Conservation (phyloP, 2,888 invertebrate genomes). For the Polydrusus cervinus region DNA sequence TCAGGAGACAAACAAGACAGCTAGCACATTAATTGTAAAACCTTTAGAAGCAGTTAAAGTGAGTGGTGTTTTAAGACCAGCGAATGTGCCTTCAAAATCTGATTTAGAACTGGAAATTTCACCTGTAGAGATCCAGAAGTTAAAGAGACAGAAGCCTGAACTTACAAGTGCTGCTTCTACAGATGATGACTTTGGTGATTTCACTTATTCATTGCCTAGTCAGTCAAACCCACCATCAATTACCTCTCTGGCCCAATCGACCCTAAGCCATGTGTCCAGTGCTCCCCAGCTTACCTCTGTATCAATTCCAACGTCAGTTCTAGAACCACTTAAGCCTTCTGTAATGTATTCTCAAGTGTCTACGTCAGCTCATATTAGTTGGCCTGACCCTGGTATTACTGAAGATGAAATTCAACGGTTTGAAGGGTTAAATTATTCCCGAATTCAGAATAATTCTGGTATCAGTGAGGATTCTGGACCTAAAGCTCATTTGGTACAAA, state of each 20-base stretch:
- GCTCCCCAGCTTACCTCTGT: not conserved
- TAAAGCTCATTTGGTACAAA: not conserved
- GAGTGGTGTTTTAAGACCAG: not conserved
- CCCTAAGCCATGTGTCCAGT: not conserved
- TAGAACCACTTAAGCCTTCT: constrained; percentile 62
- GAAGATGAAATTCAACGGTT: constrained; percentile 68
- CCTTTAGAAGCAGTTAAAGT: constrained; percentile 21
- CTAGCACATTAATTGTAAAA: constrained; percentile 35
- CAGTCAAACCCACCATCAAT: constrained; percentile 52
- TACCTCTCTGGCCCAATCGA: not conserved
- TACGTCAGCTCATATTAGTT: constrained; percentile 73
- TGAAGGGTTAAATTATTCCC: constrained; percentile 62
- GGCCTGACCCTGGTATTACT: constrained; percentile 77
- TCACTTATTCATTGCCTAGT: constrained; percentile 63
- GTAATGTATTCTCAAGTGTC: constrained; percentile 33
- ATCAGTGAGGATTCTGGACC: constrained; percentile 9
- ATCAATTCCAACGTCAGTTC: constrained; percentile 6
- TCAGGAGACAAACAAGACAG: not conserved
- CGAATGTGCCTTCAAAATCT: not conserved
- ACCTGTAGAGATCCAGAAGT: constrained; percentile 3
- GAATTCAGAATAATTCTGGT: constrained; percentile 45
- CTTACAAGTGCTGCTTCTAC: constrained; percentile 45
- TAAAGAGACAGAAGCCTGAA: not conserved
- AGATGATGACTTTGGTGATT: constrained; percentile 70
- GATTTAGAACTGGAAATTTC: constrained; percentile 13